Evolutionary conservation across 2,888 invertebrate species (phyloP).

Genomic region (Apamea epomidion): DNA sequence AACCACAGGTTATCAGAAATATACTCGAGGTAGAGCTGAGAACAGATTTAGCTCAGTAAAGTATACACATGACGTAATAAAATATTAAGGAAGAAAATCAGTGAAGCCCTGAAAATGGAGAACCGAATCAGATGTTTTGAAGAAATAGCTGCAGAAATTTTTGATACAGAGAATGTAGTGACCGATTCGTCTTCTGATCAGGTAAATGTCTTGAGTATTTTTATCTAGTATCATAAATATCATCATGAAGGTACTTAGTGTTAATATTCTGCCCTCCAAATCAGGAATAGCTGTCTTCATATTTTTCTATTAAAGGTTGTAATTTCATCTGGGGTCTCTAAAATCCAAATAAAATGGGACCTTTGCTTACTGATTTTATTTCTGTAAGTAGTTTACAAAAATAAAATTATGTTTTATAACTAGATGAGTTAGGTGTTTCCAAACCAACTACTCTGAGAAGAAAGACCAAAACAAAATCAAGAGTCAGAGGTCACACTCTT

Average conservation of each 20-base stretch:
- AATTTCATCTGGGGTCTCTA: neutral
- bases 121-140: conserved; percentile 81
- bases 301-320: neutral
- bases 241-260: neutral
- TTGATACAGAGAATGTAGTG: conserved; percentile 91
- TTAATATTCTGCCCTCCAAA: neutral
- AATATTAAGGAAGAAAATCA: conserved; percentile 2
- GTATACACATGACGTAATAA: neutral
- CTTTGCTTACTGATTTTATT: neutral
- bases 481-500: neutral
- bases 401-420: neutral
- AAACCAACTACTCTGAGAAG: neutral
- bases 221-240: neutral
- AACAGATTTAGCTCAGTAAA: conserved; percentile 51
- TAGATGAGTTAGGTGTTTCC: neutral
- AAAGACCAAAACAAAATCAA: neutral
- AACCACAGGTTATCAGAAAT: conserved; percentile 61
- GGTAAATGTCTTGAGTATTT: conserved; percentile 69
- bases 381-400: neutral
- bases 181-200: conserved; percentile 85
- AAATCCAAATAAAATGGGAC: neutral
- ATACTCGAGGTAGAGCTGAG: conserved; percentile 58
- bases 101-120: conserved; percentile 74
- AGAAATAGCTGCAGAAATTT: conserved; percentile 83
- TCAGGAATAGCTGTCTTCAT: neutral